phyloP scores from a whole-genome alignment of 2,888 invertebrate genomes.

The Drosophila histrio region DNA sequence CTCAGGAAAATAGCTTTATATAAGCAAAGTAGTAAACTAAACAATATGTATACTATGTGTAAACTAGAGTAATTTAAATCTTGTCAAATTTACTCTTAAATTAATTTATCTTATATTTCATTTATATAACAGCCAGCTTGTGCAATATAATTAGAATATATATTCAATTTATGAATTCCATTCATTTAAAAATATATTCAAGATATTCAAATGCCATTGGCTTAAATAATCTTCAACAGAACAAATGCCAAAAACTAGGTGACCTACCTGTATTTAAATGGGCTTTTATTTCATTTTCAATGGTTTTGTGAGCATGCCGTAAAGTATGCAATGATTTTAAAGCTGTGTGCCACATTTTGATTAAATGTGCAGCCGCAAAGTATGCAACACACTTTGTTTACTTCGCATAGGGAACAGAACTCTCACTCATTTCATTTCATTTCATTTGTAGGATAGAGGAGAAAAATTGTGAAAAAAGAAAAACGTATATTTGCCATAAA shows the following conservation, averaged over 20 bases:
- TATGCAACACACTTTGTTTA: constrained; percentile 43
- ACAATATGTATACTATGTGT: no score
- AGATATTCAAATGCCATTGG: neutral
- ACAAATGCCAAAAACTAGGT: neutral
- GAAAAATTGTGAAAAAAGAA: neutral
- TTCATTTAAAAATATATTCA: neutral
- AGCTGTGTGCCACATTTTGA: constrained; percentile 12
- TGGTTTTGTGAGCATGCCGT: neutral
- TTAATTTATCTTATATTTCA: no score
- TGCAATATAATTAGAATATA: no score
- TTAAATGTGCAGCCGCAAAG: constrained; percentile 31
- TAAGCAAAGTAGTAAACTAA: no score
- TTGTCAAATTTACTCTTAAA: no score
- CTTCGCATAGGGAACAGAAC: constrained; percentile 6
- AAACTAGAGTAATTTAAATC: no score
- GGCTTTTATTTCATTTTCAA: neutral
- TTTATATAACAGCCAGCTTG: no score
- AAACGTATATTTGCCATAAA: constrained; percentile 36
- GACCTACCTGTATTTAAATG: neutral
- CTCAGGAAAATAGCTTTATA: neutral
- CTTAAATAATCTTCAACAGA: neutral
- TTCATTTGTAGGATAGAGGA: neutral
- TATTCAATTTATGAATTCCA: neutral
- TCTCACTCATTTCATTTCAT: constrained; percentile 9
- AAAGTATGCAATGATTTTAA: constrained; percentile 30